Evolutionary conservation across 2,888 invertebrate genomes (phyloP), one percentile per base, ranked within the genome.

Genomic region (Nomada ruficornis): DNA sequence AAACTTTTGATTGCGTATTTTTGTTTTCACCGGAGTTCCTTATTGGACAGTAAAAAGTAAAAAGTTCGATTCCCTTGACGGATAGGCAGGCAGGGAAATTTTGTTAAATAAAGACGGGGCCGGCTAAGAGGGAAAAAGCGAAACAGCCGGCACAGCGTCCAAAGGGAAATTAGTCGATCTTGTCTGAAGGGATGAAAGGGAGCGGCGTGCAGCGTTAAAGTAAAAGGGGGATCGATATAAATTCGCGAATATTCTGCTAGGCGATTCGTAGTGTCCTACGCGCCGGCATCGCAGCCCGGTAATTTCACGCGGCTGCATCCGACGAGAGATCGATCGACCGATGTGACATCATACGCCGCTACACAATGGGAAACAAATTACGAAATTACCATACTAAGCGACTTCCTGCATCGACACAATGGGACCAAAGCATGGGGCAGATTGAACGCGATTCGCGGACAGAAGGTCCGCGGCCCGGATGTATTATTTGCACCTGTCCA

Each of bases 341-440:
- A 80, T 83, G 83, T 77, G 84, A 88, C 90, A 90, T 89, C 88
- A 89, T 88, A 89, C 82, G 88, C 80, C 83, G 77, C 65, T 77
- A 82, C 85, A 90, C 90, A 90, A 90, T 90, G 90, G 89, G 88
- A 89, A 90, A 90, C 90, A 90, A 90, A 90, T 90, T 90, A 90
- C 90, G 86, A 90, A 90, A 90, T 90, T 90, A 90, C 87, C 90
- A 90, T 90, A 90, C 90, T 90, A 90, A 90, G 89, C 90, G 89
- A 88, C 90, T 89, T 87, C 87, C 89, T 86, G 85, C 83, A 77
- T 68, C 84, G 82, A 68, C 82, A 86, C 89, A 89, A 86, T 88
- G 79, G 84, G 62, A 77, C 79, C 83, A 78, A 47, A 84, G 82
- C 84, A 60, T 81, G 64, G 74, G 70, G 78, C 86, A 80, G 87